These are phyloP conservation scores for Tursiops truncatus DNA, from an alignment of 2,113 vertebrate genomes.

Conservation along the genomic window DNA sequence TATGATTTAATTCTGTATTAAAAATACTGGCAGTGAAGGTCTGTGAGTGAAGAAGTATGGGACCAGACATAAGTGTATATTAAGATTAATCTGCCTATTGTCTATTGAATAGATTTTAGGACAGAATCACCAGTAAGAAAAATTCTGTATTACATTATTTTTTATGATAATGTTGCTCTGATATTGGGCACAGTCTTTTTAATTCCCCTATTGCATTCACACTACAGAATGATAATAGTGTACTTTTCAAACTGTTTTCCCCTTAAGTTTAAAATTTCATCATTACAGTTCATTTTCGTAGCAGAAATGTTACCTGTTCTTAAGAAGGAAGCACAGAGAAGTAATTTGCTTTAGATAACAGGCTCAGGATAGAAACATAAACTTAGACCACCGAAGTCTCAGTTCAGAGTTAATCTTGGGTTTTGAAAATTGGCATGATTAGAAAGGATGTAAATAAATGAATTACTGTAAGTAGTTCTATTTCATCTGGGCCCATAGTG, in stretches of 20 bases:
- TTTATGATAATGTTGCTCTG: not conserved
- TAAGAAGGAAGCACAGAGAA: not conserved
- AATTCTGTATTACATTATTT: not conserved
- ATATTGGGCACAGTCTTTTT: not conserved
- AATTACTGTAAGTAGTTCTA: not conserved
- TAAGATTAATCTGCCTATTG: not conserved
- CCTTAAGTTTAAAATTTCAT: not conserved
- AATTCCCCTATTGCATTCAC: not conserved
- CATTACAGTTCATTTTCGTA: not conserved
- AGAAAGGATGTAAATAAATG: not conserved
- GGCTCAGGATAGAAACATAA: not conserved
- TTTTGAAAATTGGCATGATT: conserved; percentile 15
- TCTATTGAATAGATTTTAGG: not conserved
- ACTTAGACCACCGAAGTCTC: not conserved
- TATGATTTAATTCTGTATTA: not conserved
- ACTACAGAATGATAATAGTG: not conserved
- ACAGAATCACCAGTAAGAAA: not conserved
- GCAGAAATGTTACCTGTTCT: not conserved
- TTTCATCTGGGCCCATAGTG: not conserved
- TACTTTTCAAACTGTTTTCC: not conserved
- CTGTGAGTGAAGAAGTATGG: not conserved
- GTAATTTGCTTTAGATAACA: not conserved
- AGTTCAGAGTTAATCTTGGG: not conserved
- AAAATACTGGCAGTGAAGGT: not conserved
- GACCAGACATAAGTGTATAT: not conserved